A percentile compares a stretch with the other conserved stretches of the same genome.
Evolutionary conservation across 2,888 invertebrate species (phyloP).

Genomic region (Drosophila melanosoma): DNA sequence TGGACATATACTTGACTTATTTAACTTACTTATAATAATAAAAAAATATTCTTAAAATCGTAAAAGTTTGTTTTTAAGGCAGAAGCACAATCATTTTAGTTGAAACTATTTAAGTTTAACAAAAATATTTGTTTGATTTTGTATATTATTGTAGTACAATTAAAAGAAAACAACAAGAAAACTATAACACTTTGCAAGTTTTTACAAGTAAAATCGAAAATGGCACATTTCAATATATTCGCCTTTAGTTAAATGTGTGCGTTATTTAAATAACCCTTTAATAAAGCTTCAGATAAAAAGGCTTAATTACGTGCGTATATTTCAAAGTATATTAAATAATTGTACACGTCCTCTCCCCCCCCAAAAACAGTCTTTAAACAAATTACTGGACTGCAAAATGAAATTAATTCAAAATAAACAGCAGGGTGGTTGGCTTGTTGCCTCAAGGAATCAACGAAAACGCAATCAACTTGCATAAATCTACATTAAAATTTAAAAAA

Average conservation of each 20-base stretch:
- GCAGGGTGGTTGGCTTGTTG: conserved; percentile 8
- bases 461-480: conserved; percentile 49
- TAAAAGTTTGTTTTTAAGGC: not conserved
- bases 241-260: not conserved
- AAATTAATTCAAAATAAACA: conserved; percentile 48
- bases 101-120: not conserved
- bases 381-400: conserved; percentile 32
- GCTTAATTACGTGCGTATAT: conserved; percentile 28
- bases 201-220: not conserved
- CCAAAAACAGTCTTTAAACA: not conserved
- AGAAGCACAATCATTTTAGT: not conserved
- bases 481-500: conserved; percentile 43
- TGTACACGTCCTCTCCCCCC: not conserved
- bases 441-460: conserved; percentile 17
- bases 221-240: too few relatives aligned
- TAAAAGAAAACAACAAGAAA: not conserved
- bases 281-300: not conserved
- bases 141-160: not conserved
- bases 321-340: conserved; percentile 28
- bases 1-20: not conserved
- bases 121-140: not conserved
- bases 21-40: too few relatives aligned
- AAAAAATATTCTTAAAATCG: not conserved
- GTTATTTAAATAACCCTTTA: not conserved
- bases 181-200: not conserved